Evolutionary conservation across 1,140 invertebrate species (phyloP), one percentile per base, ranked within the genome.

Genomic region (Plodia interpunctella): DNA sequence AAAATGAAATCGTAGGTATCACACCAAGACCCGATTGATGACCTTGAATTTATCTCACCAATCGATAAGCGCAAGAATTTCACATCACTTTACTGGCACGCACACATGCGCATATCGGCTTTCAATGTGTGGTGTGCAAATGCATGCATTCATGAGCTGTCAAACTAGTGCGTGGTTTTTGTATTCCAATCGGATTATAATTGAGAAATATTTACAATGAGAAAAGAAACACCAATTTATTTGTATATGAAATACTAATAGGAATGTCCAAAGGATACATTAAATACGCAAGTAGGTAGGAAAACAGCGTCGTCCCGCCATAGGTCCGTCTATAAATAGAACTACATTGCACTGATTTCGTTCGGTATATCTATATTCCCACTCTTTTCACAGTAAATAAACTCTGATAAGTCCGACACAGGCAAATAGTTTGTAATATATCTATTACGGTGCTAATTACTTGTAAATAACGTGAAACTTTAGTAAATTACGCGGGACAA

Each of bases 21-120:
- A 60, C n/a, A n/a, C n/a, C 56, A 53, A 60, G 54, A 69, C 74
- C 68, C 61, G 66, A 72, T 58, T 62, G 49, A 58, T 68, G 81
- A 66, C 86, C 83, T 88, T 88, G 83, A 83, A 87, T 75, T 87
- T 80, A 88, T 87, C 83, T 81, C 69, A 63, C 72, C 68, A 83
- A 88, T 88, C 86, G 86, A 88, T 88, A 88, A 84, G 74, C 79
- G 67, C 71, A 82, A 81, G 76, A 80, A 77, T 85, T 38, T 82
- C 78, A 85, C 83, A 87, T 83, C 82, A 82, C 83, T 86, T 60
- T 44, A n/a, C n/a, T n/a, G n/a, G n/a, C 28, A 74, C 76, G 56
- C 80, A 81, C 73, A 88, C 83, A 80, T 79, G 73, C 76, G 76
- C 73, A 76, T 13, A 57, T 19, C 58, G n/a, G 59, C 32, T 70